These are phyloP conservation scores for Watsonalla cultraria DNA, from an alignment of 2,888 invertebrate species.

Conservation along the genomic window DNA sequence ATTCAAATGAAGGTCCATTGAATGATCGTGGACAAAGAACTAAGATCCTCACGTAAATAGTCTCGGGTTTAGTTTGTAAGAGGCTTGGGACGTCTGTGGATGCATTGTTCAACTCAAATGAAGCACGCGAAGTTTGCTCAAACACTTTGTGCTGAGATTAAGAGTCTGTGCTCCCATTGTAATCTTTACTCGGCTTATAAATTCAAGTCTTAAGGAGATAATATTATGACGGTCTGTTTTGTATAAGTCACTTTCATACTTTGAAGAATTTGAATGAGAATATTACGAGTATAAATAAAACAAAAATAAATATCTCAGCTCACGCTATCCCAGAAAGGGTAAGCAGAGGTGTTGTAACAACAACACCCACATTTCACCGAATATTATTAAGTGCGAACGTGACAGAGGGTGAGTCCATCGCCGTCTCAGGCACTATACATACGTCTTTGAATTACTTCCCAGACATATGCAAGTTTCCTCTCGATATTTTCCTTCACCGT, in stretches of 20 bases:
- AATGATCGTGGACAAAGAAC: not conserved
- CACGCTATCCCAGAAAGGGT: no score
- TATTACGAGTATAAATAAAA: no score
- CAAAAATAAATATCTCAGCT: no score
- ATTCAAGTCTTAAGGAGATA: not conserved
- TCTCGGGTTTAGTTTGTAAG: not conserved
- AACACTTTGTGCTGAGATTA: not conserved
- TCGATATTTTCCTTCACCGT: no score
- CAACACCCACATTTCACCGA: no score
- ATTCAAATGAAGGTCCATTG: not conserved
- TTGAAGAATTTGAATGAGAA: no score
- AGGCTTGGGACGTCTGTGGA: not conserved
- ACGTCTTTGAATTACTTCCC: no score
- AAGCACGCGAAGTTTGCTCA: slow-evolving; percentile 1
- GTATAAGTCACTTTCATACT: not conserved
- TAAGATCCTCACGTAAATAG: not conserved
- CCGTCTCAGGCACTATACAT: no score
- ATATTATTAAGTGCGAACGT: no score
- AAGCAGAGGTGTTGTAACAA: no score
- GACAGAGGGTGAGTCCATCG: no score
- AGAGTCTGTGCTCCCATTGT: not conserved
- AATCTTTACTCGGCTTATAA: not conserved
- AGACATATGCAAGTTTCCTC: no score
- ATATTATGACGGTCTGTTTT: not conserved
- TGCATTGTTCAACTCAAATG: not conserved